Evolutionary conservation across 2,113 vertebrate genomes (phyloP), one percentile per base, ranked within the genome.

Genomic region (Ctenodactylus gundi): DNA sequence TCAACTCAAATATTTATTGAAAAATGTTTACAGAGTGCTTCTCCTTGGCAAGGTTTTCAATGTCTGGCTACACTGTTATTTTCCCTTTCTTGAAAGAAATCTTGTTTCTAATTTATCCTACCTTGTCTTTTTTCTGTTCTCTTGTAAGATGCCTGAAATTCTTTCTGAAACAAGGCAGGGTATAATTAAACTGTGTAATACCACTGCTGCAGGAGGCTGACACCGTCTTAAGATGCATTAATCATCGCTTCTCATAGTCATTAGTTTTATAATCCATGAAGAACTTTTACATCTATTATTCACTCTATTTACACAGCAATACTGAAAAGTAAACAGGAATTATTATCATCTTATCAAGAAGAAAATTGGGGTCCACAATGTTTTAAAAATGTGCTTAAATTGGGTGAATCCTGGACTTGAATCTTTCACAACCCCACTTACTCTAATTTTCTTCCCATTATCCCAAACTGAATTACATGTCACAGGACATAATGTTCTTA

Each of bases 111-210:
- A 95, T 90, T 90, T 96, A 82, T 96, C 41, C 88, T 87, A 18
- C 84, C 81, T 93, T 95, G 70, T 93, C 75, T 90, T 77, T 92
- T 88, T 91, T 76, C 70, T 62, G 29, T 82, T 85, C 23, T 85
- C 85, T 85, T 96, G 83, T 92, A 96, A 91, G 84, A 88, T 67
- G 36, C 49, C 60, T 73, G 67, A 85, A 95, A 88, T 92, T 90
- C 80, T 82, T 70, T 88, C 83, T 85, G 86, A 94, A 91, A 95
- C 83, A 68, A 97, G 78, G 25, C 95, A 93, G 83, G 44, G 44
- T 90, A 46, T 96, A 95, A 94, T 96, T 96, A 91, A 96, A 93
- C 93, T 1, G 1, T 81, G 65, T 39, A 29, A 70, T 73, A 85
- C 34, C 73, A 93, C 62, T 82, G 68, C 58, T 41, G 11, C 64